A percentile compares a stretch with the other conserved stretches of the same genome.
Conservation (phyloP, 2,888 invertebrate genomes). For the Stramonita haemastoma region DNA sequence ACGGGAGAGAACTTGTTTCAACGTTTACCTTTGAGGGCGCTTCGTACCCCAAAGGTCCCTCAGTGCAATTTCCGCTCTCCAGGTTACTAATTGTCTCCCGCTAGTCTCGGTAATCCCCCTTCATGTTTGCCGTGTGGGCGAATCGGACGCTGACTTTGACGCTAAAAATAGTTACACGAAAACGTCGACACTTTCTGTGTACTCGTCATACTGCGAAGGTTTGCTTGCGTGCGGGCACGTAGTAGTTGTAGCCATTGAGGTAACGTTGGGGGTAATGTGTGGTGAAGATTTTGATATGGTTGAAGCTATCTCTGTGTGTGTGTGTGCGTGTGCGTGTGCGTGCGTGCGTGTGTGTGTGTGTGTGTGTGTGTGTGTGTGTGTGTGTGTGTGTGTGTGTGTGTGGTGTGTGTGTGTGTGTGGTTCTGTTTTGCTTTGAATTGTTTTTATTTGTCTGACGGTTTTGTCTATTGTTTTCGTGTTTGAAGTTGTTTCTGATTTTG, state of each 20-base stretch:
- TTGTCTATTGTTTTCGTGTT: background rate
- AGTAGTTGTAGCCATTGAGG: too few relatives aligned
- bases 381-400: too few relatives aligned
- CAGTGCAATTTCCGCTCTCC: background rate
- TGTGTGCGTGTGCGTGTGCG: background rate
- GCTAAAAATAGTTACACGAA: background rate
- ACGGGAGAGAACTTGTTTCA: conserved; percentile 12
- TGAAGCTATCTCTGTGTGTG: background rate
- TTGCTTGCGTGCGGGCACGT: background rate
- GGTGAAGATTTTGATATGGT: too few relatives aligned
- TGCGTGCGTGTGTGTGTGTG: too few relatives aligned
- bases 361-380: too few relatives aligned
- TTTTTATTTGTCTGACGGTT: background rate
- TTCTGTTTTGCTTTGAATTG: background rate
- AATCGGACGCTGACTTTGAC: background rate
- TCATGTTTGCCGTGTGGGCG: conserved; percentile 25
- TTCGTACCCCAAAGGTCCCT: conserved; percentile 10
- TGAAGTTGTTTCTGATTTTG: background rate
- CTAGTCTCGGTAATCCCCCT: conserved; percentile 23
- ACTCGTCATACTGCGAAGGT: background rate
- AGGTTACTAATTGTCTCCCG: conserved; percentile 20
- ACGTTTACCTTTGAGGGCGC: conserved; percentile 1
- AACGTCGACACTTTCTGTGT: background rate
- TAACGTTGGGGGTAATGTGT: too few relatives aligned
- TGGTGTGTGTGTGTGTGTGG: too few relatives aligned